A percentile compares a stretch with the other conserved stretches of the same genome.
Conservation (phyloP, 1,140 invertebrate species). For the Ephestia elutella region DNA sequence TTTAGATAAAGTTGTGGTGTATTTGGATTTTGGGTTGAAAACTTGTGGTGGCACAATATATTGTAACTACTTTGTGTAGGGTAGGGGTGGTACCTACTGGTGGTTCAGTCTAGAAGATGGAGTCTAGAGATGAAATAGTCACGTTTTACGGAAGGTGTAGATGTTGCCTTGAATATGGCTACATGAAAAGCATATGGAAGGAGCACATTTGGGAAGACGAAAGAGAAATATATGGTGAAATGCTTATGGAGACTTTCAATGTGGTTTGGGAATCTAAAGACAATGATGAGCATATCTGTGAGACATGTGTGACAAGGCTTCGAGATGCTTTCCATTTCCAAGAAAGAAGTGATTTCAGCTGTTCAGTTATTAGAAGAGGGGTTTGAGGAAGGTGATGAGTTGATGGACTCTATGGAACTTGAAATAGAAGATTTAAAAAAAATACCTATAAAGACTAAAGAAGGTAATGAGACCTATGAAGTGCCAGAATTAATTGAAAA, state of each 20-base stretch:
- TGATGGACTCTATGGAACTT: not conserved
- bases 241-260: conserved; percentile 39
- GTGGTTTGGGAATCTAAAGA: conserved; percentile 10
- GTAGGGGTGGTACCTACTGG: too few species aligned
- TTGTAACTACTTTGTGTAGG: too few species aligned
- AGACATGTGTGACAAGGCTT: conserved; percentile 27
- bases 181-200: conserved; percentile 37
- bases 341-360: conserved; percentile 22
- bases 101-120: not conserved
- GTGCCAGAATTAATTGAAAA: not conserved
- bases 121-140: not conserved
- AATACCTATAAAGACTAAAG: not conserved
- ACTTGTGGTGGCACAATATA: too few species aligned
- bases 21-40: too few species aligned
- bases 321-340: conserved; percentile 30
- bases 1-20: too few species aligned
- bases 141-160: conserved; percentile 26
- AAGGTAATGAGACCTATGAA: not conserved
- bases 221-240: conserved; percentile 33
- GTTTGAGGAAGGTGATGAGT: conserved; percentile 12
- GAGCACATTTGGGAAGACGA: conserved; percentile 25
- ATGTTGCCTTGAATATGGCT: conserved; percentile 37
- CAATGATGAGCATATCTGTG: conserved; percentile 28
- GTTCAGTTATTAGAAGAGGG: conserved; percentile 14
- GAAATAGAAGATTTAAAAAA: not conserved